Conservation (phyloP, 1,140 invertebrate species). For the Zophobas atratus region DNA sequence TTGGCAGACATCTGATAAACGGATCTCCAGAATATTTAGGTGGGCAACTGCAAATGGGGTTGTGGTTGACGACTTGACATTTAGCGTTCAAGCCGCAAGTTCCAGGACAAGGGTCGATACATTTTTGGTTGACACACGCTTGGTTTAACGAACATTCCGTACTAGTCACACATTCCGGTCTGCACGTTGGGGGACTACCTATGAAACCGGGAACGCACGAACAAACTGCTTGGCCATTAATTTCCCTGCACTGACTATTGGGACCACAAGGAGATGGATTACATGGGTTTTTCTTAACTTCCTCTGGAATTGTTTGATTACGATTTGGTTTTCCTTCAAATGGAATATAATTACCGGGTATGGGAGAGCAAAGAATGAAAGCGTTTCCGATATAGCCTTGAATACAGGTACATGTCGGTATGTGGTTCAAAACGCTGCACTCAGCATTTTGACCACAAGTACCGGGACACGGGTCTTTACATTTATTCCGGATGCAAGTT, state of each 20-base stretch:
- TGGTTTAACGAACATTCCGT: constrained; percentile 73
- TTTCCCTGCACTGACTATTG: constrained; percentile 81
- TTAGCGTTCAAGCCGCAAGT: constrained; percentile 81
- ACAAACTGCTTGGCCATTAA: constrained; percentile 79
- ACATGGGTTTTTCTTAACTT: constrained; percentile 67
- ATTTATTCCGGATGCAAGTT: constrained; percentile 81
- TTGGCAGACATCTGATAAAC: constrained; percentile 73
- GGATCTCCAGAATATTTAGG: constrained; percentile 79
- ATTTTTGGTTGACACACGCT: constrained; percentile 77
- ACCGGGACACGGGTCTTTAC: constrained; percentile 80
- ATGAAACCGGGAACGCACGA: constrained; percentile 74
- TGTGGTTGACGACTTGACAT: constrained; percentile 80
- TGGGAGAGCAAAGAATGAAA: constrained; percentile 70
- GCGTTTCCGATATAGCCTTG: constrained; percentile 75
- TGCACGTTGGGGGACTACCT: constrained; percentile 76
- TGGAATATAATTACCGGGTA: neutral
- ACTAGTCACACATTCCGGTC: constrained; percentile 76
- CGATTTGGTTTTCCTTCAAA: neutral
- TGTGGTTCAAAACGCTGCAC: constrained; percentile 78
- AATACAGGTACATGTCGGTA: constrained; percentile 77
- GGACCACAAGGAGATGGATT: constrained; percentile 74
- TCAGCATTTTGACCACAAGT: constrained; percentile 78
- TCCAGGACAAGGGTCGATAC: constrained; percentile 80
- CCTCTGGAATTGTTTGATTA: constrained; percentile 52
- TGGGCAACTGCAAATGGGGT: constrained; percentile 81